These are phyloP conservation scores for Empidonax alnorum DNA, from an alignment of 2,113 vertebrate genomes.

Conservation along the genomic window DNA sequence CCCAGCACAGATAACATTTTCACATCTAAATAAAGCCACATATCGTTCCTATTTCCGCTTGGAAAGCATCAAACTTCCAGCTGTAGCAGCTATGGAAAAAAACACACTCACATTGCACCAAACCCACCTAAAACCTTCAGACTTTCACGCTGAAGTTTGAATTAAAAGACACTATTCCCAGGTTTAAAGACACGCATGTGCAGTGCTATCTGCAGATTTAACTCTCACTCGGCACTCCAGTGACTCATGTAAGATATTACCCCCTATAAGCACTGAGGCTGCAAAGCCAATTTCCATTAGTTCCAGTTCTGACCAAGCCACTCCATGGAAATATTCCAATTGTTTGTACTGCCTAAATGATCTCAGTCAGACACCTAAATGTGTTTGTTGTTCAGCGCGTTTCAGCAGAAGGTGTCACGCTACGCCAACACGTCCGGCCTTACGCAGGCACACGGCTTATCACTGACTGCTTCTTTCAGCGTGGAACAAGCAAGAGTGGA, in stretches of 20 bases:
- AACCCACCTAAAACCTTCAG: neutral
- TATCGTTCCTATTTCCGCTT: neutral
- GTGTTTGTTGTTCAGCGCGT: neutral
- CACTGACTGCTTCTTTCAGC: constrained; percentile 27
- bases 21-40: neutral
- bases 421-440: neutral
- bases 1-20: neutral
- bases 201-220: neutral
- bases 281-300: constrained; percentile 25
- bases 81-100: neutral
- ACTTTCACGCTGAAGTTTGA: neutral
- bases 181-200: neutral
- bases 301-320: neutral
- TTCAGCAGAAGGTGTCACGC: constrained; percentile 20
- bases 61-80: neutral
- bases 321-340: neutral
- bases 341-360: neutral
- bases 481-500: constrained; percentile 36
- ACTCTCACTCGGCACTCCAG: neutral
- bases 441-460: neutral
- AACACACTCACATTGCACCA: neutral
- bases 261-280: neutral
- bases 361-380: neutral
- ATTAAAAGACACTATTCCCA: neutral
- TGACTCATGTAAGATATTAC: neutral